Evolutionary conservation across 2,888 invertebrate species (phyloP), one percentile per base, ranked within the genome.

Genomic region (Spialia ferax): DNA sequence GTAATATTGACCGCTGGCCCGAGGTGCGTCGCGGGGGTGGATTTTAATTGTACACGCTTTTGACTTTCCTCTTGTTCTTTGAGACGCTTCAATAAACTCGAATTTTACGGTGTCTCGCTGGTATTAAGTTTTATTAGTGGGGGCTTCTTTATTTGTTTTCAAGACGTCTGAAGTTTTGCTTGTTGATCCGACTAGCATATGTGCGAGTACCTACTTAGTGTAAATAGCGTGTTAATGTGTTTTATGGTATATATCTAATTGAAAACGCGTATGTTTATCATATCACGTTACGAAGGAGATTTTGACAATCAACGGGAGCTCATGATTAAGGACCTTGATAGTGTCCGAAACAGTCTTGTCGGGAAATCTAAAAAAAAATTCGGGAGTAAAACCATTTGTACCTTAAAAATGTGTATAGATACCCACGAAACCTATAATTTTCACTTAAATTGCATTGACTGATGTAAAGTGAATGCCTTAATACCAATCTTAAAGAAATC

Each of bases 1-100:
- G 89, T 81, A 86, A 91, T 91, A 93, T 93, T 93, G 93, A 93
- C 93, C 93, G 91, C 85, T 87, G 84, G 83, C 83, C 85, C 81
- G 83, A 86, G 89, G 87, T 84, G 84, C 84, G 80, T 87, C 88
- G 80, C 84, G 69, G 71, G 90, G 92, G 90, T 88, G 80, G 80
- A 83, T 91, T 92, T 93, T 93, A 93, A 93, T 93, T 93, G 93
- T 91, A 83, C 86, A 79, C 82, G 83, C 89, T 88, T 90, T 88
- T 89, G 91, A 92, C 91, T 91, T 90, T 89, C 82, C 87, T 86
- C 89, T 89, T 90, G 90, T 91, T 88, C 89, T 88, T 87, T 84
- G 84, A 88, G 86, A 86, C 83, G 91, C 87, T 85, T 84, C 90
- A 91, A 90, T 92, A 89, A 93, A 91, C 88, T 86, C 77, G 86